These are phyloP conservation scores for Argopecten irradians DNA, from an alignment of 1,140 invertebrate species.

Conservation along the genomic window DNA sequence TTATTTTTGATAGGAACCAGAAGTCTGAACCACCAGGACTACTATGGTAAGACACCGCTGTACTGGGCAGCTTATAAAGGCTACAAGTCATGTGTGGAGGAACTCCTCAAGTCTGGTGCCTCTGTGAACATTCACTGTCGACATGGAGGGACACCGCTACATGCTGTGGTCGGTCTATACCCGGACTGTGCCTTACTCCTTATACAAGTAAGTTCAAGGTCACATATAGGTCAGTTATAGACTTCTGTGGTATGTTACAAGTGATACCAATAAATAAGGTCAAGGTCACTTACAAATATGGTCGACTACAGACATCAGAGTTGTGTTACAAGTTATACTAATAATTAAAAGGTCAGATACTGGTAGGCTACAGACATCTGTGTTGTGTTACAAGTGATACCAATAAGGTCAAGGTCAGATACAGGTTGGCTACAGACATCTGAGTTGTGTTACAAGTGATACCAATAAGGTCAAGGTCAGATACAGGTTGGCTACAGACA, in stretches of 20 bases:
- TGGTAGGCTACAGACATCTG: too few relatives aligned
- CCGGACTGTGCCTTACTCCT: slow-evolving; percentile 65
- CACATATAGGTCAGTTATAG: too few relatives aligned
- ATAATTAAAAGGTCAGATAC: not conserved
- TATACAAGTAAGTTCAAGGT: slow-evolving; percentile 56
- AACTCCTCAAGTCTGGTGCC: slow-evolving; percentile 62
- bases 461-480: not conserved
- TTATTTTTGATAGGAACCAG: slow-evolving; percentile 56
- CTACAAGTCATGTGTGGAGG: slow-evolving; percentile 58
- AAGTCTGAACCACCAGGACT: slow-evolving; percentile 62
- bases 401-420: not conserved
- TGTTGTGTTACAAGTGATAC: not conserved
- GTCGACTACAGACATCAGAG: too few relatives aligned
- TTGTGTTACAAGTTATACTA: too few relatives aligned
- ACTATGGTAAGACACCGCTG: slow-evolving; percentile 64
- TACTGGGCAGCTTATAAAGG: slow-evolving; percentile 67
- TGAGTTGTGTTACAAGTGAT: not conserved
- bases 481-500: not conserved
- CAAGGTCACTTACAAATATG: not conserved
- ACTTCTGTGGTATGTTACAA: too few relatives aligned
- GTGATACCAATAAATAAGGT: too few relatives aligned
- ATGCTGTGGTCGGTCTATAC: slow-evolving; percentile 62
- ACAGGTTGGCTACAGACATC: too few relatives aligned
- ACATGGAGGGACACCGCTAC: slow-evolving; percentile 62
- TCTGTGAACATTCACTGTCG: slow-evolving; percentile 61